phyloP scores from a whole-genome alignment of 37 sponge, comb jelly and placozoan genomes.

The Haliclona indistincta region DNA sequence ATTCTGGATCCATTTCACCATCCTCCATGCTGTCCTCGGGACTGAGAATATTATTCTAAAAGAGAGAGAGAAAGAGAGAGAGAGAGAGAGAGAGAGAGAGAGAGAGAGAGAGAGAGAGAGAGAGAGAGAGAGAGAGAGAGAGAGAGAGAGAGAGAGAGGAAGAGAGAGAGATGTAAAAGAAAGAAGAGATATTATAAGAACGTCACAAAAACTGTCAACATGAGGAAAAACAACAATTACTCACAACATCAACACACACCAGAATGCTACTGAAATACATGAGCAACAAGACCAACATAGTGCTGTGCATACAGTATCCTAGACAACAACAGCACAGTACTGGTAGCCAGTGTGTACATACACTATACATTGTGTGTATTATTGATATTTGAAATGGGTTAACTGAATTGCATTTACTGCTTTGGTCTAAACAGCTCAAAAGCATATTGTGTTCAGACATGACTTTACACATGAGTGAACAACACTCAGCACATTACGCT shows the following conservation, averaged over 20 bases:
- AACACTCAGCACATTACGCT: too few species aligned
- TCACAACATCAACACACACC: conserved; percentile 10
- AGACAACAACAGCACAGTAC: too few species aligned
- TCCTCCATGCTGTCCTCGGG: conserved; percentile 56
- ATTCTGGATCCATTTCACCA: conserved; percentile 2
- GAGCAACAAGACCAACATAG: too few species aligned
- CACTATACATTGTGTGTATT: too few species aligned
- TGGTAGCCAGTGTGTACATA: too few species aligned
- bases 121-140: conserved; percentile 18
- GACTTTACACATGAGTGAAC: too few species aligned
- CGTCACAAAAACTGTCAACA: not conserved
- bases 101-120: conserved; percentile 47
- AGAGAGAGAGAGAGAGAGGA: not conserved
- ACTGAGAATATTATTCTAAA: conserved; percentile 23
- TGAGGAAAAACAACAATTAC: not conserved
- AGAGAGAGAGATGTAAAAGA: not conserved
- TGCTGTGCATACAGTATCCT: too few species aligned
- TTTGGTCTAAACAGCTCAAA: too few species aligned
- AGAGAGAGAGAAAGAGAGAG: conserved; percentile 13
- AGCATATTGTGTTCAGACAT: too few species aligned
- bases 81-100: conserved; percentile 17
- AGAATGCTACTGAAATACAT: too few species aligned
- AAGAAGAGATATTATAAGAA: not conserved
- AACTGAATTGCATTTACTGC: too few species aligned
- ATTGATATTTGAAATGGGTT: too few species aligned